A percentile compares a stretch with the other conserved stretches of the same genome.
Evolutionary conservation across 2,888 invertebrate genomes (phyloP).

Genomic region (Nemapogon koenigi): DNA sequence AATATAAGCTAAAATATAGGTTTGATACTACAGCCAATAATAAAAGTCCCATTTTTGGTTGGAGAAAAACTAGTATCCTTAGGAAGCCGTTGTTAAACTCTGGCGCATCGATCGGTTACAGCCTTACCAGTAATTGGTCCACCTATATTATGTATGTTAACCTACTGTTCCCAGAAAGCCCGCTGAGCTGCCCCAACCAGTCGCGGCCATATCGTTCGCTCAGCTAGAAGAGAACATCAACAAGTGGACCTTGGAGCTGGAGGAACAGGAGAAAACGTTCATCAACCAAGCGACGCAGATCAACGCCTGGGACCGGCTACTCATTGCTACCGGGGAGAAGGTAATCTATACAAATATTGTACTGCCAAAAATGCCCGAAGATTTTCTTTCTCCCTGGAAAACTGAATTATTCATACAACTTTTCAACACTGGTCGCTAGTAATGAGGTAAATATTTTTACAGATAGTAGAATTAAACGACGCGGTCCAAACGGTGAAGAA

Average conservation of each 20-base stretch:
- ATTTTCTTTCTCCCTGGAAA: too few species aligned
- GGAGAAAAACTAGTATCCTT: too few species aligned
- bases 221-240: constrained; percentile 92
- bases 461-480: constrained; percentile 85
- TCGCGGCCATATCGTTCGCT: constrained; percentile 74
- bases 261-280: constrained; percentile 92
- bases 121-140: background rate
- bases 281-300: constrained; percentile 94
- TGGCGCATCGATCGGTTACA: too few species aligned
- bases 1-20: too few species aligned
- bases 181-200: constrained; percentile 36
- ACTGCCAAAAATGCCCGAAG: too few species aligned
- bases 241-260: constrained; percentile 92
- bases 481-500: constrained; percentile 88
- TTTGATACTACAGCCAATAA: too few species aligned
- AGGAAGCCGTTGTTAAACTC: too few species aligned
- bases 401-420: too few species aligned
- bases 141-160: background rate
- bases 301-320: constrained; percentile 92
- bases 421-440: background rate
- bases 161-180: constrained; percentile 24
- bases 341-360: constrained; percentile 44
- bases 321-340: constrained; percentile 92
- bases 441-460: constrained; percentile 12
- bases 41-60: too few species aligned